Conservation (phyloP, 2,888 invertebrate genomes). For the Liposcelis brunnea region DNA sequence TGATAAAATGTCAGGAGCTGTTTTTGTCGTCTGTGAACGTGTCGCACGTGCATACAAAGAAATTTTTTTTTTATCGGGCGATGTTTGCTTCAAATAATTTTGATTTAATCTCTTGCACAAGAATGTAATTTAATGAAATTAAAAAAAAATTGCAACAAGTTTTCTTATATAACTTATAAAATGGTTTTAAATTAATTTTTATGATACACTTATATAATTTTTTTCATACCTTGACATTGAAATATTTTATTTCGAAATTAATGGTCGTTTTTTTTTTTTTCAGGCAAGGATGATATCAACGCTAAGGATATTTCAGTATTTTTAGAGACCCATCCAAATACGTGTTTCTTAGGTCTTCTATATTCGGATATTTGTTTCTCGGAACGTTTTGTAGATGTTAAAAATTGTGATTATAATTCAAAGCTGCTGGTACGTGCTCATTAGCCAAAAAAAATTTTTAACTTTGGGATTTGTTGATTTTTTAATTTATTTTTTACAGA, state of each 20-base stretch:
- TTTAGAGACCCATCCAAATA: conserved; percentile 27
- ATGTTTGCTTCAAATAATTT: too few species aligned
- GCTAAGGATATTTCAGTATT: conserved; percentile 29
- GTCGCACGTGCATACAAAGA: neutral
- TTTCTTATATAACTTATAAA: too few species aligned
- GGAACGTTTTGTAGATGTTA: conserved; percentile 30
- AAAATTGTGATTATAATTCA: conserved; percentile 26
- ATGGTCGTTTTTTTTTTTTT: conserved; percentile 13
- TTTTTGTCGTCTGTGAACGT: too few species aligned
- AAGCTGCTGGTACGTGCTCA: conserved; percentile 26
- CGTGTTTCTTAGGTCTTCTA: conserved; percentile 37
- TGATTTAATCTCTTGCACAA: neutral
- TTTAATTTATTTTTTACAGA: conserved; percentile 20
- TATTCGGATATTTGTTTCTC: conserved; percentile 35
- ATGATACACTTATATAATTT: too few species aligned
- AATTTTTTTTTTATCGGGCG: neutral
- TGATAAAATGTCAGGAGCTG: neutral
- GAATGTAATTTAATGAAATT: too few species aligned
- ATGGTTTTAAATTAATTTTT: too few species aligned
- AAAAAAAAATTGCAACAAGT: too few species aligned
- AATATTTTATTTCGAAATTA: too few species aligned
- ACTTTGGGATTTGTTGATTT: neutral
- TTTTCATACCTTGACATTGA: too few species aligned
- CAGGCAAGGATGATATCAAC: conserved; percentile 34
- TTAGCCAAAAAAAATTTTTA: conserved; percentile 5